Conservation (phyloP, 2,797 vertebrate genomes). For the Tadarida brasiliensis region DNA sequence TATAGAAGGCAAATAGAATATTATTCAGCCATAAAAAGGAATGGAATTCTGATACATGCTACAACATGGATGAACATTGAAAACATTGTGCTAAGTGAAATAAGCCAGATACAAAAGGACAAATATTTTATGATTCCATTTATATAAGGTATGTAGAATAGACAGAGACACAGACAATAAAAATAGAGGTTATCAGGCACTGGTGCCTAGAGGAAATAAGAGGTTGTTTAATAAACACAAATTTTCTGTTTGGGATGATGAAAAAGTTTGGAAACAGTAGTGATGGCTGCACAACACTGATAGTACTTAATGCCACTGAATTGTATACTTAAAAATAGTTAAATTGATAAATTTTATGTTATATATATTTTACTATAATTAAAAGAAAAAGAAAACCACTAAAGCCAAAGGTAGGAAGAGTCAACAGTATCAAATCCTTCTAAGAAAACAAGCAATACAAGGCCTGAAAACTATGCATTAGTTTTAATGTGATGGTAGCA, state of each 20-base stretch:
- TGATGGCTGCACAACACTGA: background rate
- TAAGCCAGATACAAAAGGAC: constrained; percentile 12
- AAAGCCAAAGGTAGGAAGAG: constrained; percentile 20
- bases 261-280: constrained; percentile 4
- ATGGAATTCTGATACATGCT: background rate
- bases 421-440: background rate
- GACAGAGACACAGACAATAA: constrained; percentile 20
- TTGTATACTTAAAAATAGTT: background rate
- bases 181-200: background rate
- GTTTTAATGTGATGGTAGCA: background rate
- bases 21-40: constrained; percentile 39
- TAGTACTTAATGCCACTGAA: background rate
- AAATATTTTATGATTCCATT: constrained; percentile 13
- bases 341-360: background rate
- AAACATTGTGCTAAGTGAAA: constrained; percentile 9
- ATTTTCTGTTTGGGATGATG: background rate
- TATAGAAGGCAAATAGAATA: background rate
- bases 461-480: background rate
- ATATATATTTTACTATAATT: constrained; percentile 26
- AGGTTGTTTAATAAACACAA: background rate
- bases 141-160: constrained; percentile 6
- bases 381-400: background rate
- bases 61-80: background rate
- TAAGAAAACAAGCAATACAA: background rate
- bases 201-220: background rate